phyloP scores from a whole-genome alignment of 2,797 vertebrate genomes.

The Gallinago solitaria region DNA sequence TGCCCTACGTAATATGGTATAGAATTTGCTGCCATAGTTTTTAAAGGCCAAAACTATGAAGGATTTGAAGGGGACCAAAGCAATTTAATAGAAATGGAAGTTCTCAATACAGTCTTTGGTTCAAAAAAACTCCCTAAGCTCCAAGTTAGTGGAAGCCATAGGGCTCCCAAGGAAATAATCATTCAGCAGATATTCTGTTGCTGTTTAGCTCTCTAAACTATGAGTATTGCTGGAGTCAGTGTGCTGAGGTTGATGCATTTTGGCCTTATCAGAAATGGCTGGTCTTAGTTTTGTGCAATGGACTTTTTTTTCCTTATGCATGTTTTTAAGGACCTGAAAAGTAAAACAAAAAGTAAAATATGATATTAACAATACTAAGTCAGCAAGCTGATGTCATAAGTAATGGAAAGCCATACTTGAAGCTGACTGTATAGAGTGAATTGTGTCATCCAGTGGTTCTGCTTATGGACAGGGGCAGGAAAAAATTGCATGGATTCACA shows the following conservation, averaged over 20 bases:
- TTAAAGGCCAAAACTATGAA: background rate
- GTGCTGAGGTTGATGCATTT: background rate
- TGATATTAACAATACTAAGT: background rate
- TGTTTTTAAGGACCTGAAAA: background rate
- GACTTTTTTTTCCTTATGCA: background rate
- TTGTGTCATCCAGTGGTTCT: background rate
- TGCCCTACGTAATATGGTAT: rapidly evolving
- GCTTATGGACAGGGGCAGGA: background rate
- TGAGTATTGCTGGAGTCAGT: background rate
- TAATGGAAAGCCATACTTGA: background rate
- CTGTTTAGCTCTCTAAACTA: background rate
- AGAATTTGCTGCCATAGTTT: background rate
- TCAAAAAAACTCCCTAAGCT: background rate
- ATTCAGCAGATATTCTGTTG: background rate
- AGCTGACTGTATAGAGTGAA: background rate
- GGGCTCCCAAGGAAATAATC: background rate
- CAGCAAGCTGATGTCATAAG: background rate
- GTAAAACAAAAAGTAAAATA: background rate
- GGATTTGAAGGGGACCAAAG: background rate
- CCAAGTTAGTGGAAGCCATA: background rate
- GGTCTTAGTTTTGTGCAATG: background rate
- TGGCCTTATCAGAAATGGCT: background rate
- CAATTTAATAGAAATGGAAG: background rate
- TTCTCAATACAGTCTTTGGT: background rate
- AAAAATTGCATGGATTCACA: background rate